Base-by-base conservation (phyloP, 2,113 vertebrate genomes). In the Bos javanicus region DNA sequence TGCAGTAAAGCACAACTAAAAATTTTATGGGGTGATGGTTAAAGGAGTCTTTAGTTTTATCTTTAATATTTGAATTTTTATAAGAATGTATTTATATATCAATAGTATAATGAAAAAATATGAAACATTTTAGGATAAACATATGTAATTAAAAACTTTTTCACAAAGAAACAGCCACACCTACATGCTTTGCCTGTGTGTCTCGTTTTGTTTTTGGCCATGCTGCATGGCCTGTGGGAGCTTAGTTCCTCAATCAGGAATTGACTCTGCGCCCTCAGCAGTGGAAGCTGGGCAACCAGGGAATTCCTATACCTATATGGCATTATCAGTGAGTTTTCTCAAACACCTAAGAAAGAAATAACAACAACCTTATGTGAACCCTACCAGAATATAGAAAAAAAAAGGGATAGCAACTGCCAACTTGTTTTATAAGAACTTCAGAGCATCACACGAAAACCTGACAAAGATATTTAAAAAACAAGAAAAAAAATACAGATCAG, bases 311-410 rank as follows among this genome's bases (percentile, higher is more conserved):
- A 86, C 11, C 50, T 57, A 87, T 16, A 85, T 28, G 52, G 81
- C 6, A 82, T 90, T 28, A 78, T 86, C 13, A 26, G 13, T 95
- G 33, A 87, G 84, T 93, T 91, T 95, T 39, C 26, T 28, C 26
- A 94, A 95, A 95, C 21, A 96, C 11, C 54, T 96, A 91, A 95
- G 30, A 33, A 95, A 95, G 52, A 97, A 85, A 46, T 67, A 94
- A 43, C 11, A 62, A 54, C 21, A 21, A 94, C 5, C 36, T 89
- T 74, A 54, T 13, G 92, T 19, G 86, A 94, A 94, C 14, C 81
- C 93, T 87, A 94, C 25, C 33, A 93, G n/a, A 89, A 71, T 80
- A 83, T 1, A 87, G n/a, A 43, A 52, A 30, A 62, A 43, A 43
- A 83, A 7, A 17, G 2, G 10, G 26, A 39, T 5, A 57, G 78